Evolutionary conservation across 2,888 invertebrate species (phyloP), one percentile per base, ranked within the genome.

Genomic region (Oscheius sp.): DNA sequence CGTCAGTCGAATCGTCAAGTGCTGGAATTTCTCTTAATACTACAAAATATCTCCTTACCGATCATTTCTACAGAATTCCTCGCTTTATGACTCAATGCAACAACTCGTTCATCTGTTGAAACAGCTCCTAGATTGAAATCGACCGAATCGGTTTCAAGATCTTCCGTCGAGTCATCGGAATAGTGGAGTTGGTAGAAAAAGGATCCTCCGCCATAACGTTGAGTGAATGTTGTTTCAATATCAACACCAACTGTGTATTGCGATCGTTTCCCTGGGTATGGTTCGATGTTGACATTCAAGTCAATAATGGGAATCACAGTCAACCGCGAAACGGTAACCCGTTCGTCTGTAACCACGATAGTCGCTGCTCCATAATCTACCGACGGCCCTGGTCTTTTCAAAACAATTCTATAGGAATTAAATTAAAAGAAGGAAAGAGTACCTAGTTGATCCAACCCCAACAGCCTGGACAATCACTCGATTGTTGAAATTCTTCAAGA

Each of bases 121-220:
- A 71, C 72, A 24, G 77, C 74, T 6, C 66, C 64, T 64, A 81
- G 62, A 28, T 71, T 73, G 64, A 76, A 81, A 26, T 73, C 71
- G n/a, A 54, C 33, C 14, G 63, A 24, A 22, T 68, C 68, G n/a
- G 80, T 69, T 36, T 72, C 71, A 17, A 82, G 38, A 17, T 71
- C 66, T 49, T 80, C 81, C 61, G 66, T 69, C 17, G 79, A 71
- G 51, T 71, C 78, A 66, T 82, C 82, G 1, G 81, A 78, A 61
- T 80, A 82, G 33, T 71, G 71, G 14, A 82, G 72, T 50, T 72
- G 65, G 17, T 75, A 71, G 47, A 74, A 72, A 8, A 82, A 62
- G 9, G 75, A 70, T 33, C 77, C 78, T 50, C 73, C 73, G 51
- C 78, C 74, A 54, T 72, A 78, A 28, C 71, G 72, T 14, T 76